Evolutionary conservation across 2,888 invertebrate genomes (phyloP).

Genomic region (Drosophila peninsularis): DNA sequence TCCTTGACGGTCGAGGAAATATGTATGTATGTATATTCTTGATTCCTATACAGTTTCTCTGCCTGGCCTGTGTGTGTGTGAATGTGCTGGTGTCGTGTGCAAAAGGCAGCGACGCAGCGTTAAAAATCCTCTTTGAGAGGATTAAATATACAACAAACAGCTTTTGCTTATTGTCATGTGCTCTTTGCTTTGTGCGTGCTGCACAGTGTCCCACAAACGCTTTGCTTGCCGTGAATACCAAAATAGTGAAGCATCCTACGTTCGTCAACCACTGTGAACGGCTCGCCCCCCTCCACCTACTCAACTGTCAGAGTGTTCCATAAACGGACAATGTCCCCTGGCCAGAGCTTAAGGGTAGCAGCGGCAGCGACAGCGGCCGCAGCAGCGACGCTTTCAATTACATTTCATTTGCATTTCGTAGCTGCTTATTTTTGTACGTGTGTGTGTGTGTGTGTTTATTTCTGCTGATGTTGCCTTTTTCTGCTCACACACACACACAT

Average conservation of each 20-base stretch:
- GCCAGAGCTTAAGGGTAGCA: constrained; percentile 74
- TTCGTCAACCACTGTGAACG: constrained; percentile 50
- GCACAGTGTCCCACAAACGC: constrained; percentile 56
- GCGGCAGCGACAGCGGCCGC: constrained; percentile 24
- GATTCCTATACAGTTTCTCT: constrained; percentile 49
- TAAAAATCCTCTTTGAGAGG: constrained; percentile 79
- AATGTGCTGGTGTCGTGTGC: too few species aligned
- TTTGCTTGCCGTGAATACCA: constrained; percentile 18
- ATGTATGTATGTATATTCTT: constrained; percentile 33
- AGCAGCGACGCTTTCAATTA: constrained; percentile 73
- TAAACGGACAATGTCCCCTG: constrained; percentile 79
- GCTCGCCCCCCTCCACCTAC: background rate
- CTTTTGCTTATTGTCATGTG: constrained; percentile 60
- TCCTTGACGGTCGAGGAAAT: constrained; percentile 62
- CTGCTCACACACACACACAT: constrained; percentile 26
- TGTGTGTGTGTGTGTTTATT: constrained; percentile 40
- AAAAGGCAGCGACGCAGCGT: too few species aligned
- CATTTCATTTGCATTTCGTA: constrained; percentile 75
- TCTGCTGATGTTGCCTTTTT: constrained; percentile 74
- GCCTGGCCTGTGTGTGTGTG: constrained; percentile 22
- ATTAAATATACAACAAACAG: constrained; percentile 74
- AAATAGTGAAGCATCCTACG: constrained; percentile 42
- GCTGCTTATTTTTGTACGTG: constrained; percentile 65
- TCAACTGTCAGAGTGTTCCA: constrained; percentile 49
- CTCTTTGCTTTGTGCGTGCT: constrained; percentile 60